These are phyloP conservation scores for Corydoras sp. DNA, from an alignment of 2,113 vertebrate genomes.

Conservation along the genomic window DNA sequence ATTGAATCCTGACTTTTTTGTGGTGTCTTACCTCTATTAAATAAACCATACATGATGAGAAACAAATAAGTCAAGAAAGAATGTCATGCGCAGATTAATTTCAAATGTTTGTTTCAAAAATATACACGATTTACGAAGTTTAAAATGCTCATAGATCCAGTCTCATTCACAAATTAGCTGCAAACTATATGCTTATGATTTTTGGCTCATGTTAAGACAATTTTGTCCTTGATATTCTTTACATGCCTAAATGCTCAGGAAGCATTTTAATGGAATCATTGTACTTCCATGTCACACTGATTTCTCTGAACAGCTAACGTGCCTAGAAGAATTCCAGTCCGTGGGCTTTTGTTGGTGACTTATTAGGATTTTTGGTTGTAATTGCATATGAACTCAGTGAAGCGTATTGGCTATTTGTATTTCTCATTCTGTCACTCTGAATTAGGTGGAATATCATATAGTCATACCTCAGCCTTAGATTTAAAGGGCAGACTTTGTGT, in stretches of 20 bases:
- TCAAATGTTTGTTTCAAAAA: too few relatives aligned
- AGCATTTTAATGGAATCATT: not conserved
- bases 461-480: not conserved
- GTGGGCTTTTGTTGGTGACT: conserved; percentile 16
- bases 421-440: conserved; percentile 6
- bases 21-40: too few relatives aligned
- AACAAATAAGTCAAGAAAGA: too few relatives aligned
- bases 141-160: too few relatives aligned
- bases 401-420: not conserved
- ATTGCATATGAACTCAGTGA: conserved; percentile 1
- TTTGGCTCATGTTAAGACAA: too few relatives aligned
- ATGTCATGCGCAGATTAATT: too few relatives aligned
- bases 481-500: not conserved
- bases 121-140: too few relatives aligned
- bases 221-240: not conserved
- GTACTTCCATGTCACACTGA: conserved; percentile 1
- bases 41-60: too few relatives aligned
- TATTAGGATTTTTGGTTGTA: conserved; percentile 7
- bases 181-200: too few relatives aligned
- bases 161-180: not conserved
- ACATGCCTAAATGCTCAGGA: not conserved
- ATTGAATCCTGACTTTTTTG: too few relatives aligned
- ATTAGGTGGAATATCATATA: not conserved
- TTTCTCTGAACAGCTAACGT: conserved; percentile 16
- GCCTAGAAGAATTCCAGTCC: conserved; percentile 8